These are phyloP conservation scores for Sinella curviseta DNA, from an alignment of 1,140 invertebrate species.

Conservation along the genomic window DNA sequence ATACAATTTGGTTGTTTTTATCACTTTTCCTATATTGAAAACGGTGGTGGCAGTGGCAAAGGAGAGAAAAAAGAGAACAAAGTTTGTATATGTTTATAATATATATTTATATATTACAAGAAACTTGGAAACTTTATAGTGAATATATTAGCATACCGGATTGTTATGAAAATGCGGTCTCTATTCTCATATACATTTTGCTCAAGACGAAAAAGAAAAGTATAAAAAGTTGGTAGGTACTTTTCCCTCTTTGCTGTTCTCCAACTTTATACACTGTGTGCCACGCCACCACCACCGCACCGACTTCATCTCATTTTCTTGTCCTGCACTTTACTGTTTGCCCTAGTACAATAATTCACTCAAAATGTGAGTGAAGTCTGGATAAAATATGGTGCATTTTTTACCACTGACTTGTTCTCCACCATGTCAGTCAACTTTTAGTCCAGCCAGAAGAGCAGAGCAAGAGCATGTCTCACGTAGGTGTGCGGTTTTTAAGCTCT, in stretches of 20 bases:
- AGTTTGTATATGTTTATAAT: too few relatives aligned
- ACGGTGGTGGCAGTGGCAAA: too few relatives aligned
- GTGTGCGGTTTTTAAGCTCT: constrained; percentile 23
- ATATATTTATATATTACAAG: too few relatives aligned
- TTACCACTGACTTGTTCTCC: constrained; percentile 24
- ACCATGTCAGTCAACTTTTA: constrained; percentile 14
- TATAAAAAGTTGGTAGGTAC: too few relatives aligned
- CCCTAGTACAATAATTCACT: constrained; percentile 23
- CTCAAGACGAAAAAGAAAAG: too few relatives aligned
- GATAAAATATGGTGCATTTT: constrained; percentile 22
- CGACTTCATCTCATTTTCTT: constrained; percentile 21
- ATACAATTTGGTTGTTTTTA: not conserved
- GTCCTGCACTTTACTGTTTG: constrained; percentile 24
- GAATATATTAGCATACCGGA: not conserved
- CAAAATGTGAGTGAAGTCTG: constrained; percentile 25
- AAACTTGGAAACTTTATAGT: too few relatives aligned
- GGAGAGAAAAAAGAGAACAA: too few relatives aligned
- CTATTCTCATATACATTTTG: too few relatives aligned
- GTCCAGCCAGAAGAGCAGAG: not conserved
- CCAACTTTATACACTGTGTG: too few relatives aligned
- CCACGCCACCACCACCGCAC: not conserved
- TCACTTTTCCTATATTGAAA: too few relatives aligned
- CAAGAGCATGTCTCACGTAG: constrained; percentile 1
- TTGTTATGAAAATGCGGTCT: not conserved
- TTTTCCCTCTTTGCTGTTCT: too few relatives aligned